phyloP scores from a whole-genome alignment of 2,888 invertebrate genomes.

The Oscheius sp. region DNA sequence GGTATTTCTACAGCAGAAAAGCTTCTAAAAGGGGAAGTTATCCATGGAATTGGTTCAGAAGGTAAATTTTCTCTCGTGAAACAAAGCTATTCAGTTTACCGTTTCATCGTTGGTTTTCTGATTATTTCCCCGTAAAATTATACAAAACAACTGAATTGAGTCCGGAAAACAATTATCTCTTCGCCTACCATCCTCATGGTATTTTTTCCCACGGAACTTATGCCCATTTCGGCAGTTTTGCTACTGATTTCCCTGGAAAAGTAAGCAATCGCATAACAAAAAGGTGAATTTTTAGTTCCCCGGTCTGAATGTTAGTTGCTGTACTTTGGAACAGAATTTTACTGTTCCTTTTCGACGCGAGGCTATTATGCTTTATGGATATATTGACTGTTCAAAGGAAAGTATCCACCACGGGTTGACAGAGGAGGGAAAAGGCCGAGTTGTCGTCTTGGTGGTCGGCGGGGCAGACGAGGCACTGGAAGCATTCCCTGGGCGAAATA shows the following conservation, averaged over 20 bases:
- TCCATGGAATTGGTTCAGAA: slow-evolving; percentile 40
- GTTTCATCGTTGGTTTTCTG: slow-evolving; percentile 82
- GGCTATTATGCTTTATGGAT: slow-evolving; percentile 74
- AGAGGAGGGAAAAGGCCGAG: slow-evolving; percentile 27
- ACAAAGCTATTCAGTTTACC: neutral
- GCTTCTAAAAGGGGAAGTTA: slow-evolving; percentile 75
- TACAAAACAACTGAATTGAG: slow-evolving; percentile 84
- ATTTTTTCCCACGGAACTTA: slow-evolving; percentile 85
- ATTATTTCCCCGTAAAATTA: slow-evolving; percentile 87
- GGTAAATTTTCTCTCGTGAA: slow-evolving; percentile 28
- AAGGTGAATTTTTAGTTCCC: slow-evolving; percentile 65
- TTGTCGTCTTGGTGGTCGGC: slow-evolving; percentile 28
- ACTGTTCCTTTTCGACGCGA: slow-evolving; percentile 54
- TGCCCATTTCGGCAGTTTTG: slow-evolving; percentile 83
- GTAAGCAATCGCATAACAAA: neutral
- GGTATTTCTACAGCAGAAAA: slow-evolving; percentile 81
- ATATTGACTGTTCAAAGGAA: slow-evolving; percentile 53
- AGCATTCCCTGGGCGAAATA: slow-evolving; percentile 56
- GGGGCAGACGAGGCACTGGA: slow-evolving; percentile 63
- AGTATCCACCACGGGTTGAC: slow-evolving; percentile 42
- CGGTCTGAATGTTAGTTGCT: slow-evolving; percentile 50
- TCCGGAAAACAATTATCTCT: slow-evolving; percentile 51
- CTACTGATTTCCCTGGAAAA: slow-evolving; percentile 74
- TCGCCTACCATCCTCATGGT: slow-evolving; percentile 90
- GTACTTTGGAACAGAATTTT: slow-evolving; percentile 55